phyloP scores from a whole-genome alignment of 2,797 vertebrate genomes.

The Enteromius trimaculatus region DNA sequence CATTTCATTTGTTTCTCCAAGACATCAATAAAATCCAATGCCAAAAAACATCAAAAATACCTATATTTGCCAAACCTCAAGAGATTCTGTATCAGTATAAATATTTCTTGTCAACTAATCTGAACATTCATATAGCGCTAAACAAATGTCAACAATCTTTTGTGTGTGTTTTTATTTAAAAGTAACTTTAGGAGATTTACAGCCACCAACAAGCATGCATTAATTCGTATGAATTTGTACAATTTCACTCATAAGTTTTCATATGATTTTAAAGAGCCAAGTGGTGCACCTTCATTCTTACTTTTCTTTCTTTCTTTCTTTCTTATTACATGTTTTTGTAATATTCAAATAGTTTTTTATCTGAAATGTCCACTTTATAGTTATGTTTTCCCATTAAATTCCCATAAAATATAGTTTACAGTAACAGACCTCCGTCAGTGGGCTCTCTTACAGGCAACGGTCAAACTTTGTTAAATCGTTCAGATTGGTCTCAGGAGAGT shows the following conservation, averaged over 20 bases:
- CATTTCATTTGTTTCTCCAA: neutral
- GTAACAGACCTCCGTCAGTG: neutral
- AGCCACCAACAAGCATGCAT: neutral
- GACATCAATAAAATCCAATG: neutral
- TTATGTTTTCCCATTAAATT: neutral
- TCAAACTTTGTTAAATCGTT: conserved; percentile 33
- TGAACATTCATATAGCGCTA: no score
- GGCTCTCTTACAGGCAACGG: neutral
- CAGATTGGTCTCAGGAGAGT: neutral
- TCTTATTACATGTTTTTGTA: neutral
- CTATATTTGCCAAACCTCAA: neutral
- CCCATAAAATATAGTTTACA: neutral
- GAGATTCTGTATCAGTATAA: neutral
- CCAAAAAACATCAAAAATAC: no score
- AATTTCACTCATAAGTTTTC: neutral
- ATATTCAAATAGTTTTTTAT: neutral
- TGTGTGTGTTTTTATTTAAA: no score
- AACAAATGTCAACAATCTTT: neutral
- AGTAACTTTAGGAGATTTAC: no score
- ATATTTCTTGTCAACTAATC: no score
- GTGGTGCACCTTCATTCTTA: no score
- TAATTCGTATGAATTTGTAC: neutral
- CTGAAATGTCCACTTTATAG: neutral
- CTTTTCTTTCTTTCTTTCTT: neutral
- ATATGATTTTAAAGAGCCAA: no score